These are phyloP conservation scores for Ramazzottius varieornatus DNA, from an alignment of 2,888 invertebrate species.

Conservation along the genomic window DNA sequence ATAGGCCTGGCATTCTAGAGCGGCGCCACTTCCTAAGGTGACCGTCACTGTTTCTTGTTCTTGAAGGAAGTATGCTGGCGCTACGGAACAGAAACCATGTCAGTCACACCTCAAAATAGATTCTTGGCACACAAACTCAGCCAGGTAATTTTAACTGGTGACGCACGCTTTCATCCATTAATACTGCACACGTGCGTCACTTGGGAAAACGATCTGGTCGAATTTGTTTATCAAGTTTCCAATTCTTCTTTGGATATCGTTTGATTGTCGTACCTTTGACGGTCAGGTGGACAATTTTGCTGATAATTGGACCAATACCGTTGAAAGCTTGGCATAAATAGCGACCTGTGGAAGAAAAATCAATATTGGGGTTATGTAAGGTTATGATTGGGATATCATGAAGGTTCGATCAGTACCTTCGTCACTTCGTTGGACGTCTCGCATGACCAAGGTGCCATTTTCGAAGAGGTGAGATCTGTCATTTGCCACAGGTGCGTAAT, in stretches of 20 bases:
- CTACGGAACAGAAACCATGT: background rate
- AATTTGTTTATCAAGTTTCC: no score
- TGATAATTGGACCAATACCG: conserved; percentile 17
- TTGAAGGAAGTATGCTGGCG: background rate
- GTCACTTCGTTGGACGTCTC: conserved; percentile 14
- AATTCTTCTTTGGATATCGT: background rate
- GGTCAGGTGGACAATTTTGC: conserved; percentile 18
- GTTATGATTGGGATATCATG: conserved; percentile 19
- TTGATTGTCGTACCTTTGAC: conserved; percentile 16
- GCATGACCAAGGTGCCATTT: conserved; percentile 18
- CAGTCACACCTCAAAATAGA: background rate
- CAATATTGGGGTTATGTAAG: conserved; percentile 12
- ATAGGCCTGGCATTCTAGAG: background rate
- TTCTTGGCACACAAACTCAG: background rate
- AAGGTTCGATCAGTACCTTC: no score
- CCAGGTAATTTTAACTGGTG: background rate
- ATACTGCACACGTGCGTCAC: no score
- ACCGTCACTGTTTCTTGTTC: background rate
- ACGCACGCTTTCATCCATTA: no score
- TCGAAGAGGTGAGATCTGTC: background rate
- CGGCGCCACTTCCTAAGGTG: background rate
- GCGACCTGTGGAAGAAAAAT: no score
- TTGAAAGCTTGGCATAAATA: conserved; percentile 20
- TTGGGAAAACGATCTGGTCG: no score
- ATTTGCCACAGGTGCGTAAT: background rate